A percentile compares a stretch with the other conserved stretches of the same genome.
These are phyloP conservation scores for Lymantria monacha DNA, from an alignment of 2,888 invertebrate genomes.

Conservation along the genomic window DNA sequence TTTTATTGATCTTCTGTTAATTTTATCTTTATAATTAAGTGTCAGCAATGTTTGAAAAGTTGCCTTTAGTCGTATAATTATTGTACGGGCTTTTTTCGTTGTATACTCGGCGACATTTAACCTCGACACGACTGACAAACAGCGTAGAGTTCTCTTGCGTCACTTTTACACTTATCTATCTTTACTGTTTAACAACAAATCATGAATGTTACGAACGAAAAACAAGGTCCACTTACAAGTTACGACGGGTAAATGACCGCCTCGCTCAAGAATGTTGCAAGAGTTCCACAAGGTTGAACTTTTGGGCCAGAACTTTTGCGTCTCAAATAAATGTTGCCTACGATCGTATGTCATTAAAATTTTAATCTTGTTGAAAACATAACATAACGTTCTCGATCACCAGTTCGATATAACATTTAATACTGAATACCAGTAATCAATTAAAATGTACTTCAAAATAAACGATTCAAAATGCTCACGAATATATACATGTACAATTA, in stretches of 20 bases:
- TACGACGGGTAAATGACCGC: slow-evolving; percentile 56
- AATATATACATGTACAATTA: too few species aligned
- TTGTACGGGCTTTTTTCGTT: too few species aligned
- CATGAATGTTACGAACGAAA: slow-evolving; percentile 51
- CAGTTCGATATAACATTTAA: too few species aligned
- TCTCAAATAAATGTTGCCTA: slow-evolving; percentile 2
- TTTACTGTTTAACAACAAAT: slow-evolving; percentile 37
- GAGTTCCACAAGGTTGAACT: slow-evolving; percentile 55
- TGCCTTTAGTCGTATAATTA: too few species aligned
- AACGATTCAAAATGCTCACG: too few species aligned
- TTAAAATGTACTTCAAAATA: too few species aligned
- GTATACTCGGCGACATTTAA: background rate
- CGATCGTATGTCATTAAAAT: background rate
- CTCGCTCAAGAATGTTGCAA: slow-evolving; percentile 54
- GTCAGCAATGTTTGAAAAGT: too few species aligned
- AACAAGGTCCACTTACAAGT: slow-evolving; percentile 48
- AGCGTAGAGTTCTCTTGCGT: slow-evolving; percentile 26
- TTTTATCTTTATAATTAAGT: too few species aligned
- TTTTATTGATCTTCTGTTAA: too few species aligned
- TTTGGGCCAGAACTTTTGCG: slow-evolving; percentile 19
- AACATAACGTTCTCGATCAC: background rate
- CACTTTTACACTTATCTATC: slow-evolving; percentile 26
- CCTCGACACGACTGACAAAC: slow-evolving; percentile 17
- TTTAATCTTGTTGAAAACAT: background rate
- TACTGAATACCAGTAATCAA: too few species aligned